phyloP scores from a whole-genome alignment of 2,113 vertebrate species.

The Suncus etruscus region DNA sequence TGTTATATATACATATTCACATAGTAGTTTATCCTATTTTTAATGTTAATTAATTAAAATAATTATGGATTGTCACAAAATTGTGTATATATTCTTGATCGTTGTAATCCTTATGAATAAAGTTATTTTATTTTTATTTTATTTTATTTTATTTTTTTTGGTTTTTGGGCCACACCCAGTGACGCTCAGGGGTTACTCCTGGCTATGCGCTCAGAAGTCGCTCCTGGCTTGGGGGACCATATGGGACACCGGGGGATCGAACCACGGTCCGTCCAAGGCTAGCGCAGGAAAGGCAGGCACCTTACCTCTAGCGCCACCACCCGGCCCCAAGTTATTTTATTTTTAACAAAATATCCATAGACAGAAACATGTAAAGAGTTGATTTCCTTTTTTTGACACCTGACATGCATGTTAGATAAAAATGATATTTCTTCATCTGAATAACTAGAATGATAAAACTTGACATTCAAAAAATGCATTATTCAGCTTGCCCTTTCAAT shows the following conservation, averaged over 20 bases:
- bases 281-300: no score
- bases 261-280: no score
- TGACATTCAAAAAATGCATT: slow-evolving; percentile 62
- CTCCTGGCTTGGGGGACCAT: no score
- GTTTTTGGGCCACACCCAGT: no score
- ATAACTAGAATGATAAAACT: slow-evolving; percentile 32
- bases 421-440: slow-evolving; percentile 40
- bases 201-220: no score
- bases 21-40: background rate
- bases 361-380: background rate
- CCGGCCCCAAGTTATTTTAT: no score
- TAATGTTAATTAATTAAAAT: background rate
- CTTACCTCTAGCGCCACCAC: no score
- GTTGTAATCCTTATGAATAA: background rate
- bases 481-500: slow-evolving; percentile 45
- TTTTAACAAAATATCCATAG: background rate
- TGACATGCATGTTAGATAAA: background rate
- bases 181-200: no score
- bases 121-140: no score
- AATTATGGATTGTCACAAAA: background rate
- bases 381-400: background rate
- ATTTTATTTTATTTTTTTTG: no score
- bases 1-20: background rate
- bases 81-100: background rate
- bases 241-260: no score